Percentiles rank a stretch among this genome's conserved stretches.
phyloP scores from a whole-genome alignment of 2,113 vertebrate species.

The Sapajus apella region DNA sequence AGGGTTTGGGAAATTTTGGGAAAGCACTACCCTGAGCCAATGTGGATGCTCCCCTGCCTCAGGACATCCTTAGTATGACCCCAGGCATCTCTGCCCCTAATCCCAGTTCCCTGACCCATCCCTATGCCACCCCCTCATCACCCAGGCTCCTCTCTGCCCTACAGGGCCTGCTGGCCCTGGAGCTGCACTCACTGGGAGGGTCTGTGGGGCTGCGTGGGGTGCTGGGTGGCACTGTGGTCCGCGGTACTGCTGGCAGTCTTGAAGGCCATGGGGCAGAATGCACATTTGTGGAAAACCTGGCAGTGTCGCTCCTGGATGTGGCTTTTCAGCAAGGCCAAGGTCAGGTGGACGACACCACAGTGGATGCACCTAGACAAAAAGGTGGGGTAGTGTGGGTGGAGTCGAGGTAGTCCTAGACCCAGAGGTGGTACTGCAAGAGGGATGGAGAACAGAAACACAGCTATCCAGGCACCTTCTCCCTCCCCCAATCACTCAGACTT shows the following conservation, averaged over 20 bases:
- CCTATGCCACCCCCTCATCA: neutral
- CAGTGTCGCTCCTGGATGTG: constrained; percentile 97
- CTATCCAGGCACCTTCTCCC: too few species aligned
- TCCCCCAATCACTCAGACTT: neutral
- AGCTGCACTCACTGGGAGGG: constrained; percentile 91
- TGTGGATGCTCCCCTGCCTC: neutral
- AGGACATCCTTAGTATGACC: rapidly evolving
- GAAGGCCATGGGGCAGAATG: constrained; percentile 95
- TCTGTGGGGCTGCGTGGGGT: constrained; percentile 84
- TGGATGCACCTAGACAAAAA: constrained; percentile 92
- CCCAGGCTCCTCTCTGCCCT: neutral
- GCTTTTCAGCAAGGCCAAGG: constrained; percentile 90
- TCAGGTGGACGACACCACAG: constrained; percentile 93
- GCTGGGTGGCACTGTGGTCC: constrained; percentile 91
- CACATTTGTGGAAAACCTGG: constrained; percentile 95
- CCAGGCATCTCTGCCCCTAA: neutral
- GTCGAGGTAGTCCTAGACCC: neutral
- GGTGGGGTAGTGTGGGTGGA: neutral
- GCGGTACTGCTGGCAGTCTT: constrained; percentile 90
- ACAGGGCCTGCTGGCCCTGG: neutral
- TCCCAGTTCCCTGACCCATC: neutral
- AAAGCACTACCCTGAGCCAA: neutral
- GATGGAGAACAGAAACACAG: neutral
- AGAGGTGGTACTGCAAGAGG: too few species aligned
- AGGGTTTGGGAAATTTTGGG: neutral